A percentile compares a stretch with the other conserved stretches of the same genome.
phyloP scores from a whole-genome alignment of 1,140 invertebrate species.

The Caenorhabditis latens region DNA sequence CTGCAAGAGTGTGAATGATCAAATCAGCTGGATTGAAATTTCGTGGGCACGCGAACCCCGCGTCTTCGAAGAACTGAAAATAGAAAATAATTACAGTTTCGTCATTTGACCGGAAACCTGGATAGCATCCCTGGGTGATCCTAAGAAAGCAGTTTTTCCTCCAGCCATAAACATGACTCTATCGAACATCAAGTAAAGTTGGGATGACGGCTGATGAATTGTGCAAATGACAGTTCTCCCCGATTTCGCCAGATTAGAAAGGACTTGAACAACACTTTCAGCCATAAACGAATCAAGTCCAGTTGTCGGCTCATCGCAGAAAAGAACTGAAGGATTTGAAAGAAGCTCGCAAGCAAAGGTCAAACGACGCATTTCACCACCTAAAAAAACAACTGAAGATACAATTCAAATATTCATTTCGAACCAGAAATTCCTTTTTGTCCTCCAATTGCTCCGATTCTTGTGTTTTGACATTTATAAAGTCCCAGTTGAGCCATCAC shows the following conservation, averaged over 20 bases:
- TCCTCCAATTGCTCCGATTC: slow-evolving; percentile 73
- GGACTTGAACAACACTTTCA: slow-evolving; percentile 74
- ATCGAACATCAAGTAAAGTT: slow-evolving; percentile 87
- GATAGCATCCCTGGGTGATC: slow-evolving; percentile 20
- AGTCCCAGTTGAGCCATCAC: slow-evolving; percentile 76
- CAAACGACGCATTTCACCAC: slow-evolving; percentile 80
- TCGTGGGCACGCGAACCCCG: slow-evolving; percentile 84
- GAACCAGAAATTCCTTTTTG: slow-evolving; percentile 70
- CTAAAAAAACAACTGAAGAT: slow-evolving; percentile 72
- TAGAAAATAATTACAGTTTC: neutral
- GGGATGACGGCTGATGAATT: slow-evolving; percentile 89
- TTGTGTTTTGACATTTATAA: slow-evolving; percentile 74
- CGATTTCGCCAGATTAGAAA: slow-evolving; percentile 54
- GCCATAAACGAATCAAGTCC: slow-evolving; percentile 88
- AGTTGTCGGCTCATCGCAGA: slow-evolving; percentile 88
- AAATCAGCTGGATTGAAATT: slow-evolving; percentile 85
- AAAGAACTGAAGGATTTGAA: slow-evolving; percentile 85
- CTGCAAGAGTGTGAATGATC: slow-evolving; percentile 82
- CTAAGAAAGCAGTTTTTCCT: slow-evolving; percentile 26
- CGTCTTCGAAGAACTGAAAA: slow-evolving; percentile 72
- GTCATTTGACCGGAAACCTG: neutral
- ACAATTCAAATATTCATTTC: neutral
- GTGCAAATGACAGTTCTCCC: slow-evolving; percentile 87
- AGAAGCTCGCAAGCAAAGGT: slow-evolving; percentile 81
- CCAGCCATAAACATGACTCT: slow-evolving; percentile 58